These are phyloP conservation scores for Anoplopoma fimbria DNA, from an alignment of 2,113 vertebrate species.

Conservation along the genomic window DNA sequence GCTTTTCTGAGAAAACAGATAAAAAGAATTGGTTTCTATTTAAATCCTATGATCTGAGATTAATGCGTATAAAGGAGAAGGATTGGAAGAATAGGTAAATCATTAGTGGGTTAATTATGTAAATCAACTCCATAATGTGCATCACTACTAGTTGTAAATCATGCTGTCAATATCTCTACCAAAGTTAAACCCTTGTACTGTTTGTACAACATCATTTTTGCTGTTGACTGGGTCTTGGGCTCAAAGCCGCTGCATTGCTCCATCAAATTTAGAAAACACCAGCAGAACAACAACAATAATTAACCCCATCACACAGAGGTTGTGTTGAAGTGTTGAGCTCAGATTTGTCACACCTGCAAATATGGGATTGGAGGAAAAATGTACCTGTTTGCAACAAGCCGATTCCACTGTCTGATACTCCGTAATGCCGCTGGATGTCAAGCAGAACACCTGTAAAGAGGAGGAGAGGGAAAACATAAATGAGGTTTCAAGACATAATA, in stretches of 20 bases:
- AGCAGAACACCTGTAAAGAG: constrained; percentile 88
- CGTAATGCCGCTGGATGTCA: constrained; percentile 92
- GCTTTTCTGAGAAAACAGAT: background rate
- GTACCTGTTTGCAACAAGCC: constrained; percentile 96
- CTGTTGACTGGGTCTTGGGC: background rate
- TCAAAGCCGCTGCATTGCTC: constrained; percentile 22
- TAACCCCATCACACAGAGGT: constrained; percentile 12
- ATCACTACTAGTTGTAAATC: background rate
- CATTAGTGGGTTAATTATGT: constrained; percentile 6
- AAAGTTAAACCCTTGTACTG: background rate
- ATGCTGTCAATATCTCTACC: background rate
- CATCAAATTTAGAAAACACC: constrained; percentile 23
- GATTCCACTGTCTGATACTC: constrained; percentile 88
- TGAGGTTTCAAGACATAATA: constrained; percentile 4
- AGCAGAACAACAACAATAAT: constrained; percentile 30
- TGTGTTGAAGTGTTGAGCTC: constrained; percentile 12
- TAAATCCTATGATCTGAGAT: background rate
- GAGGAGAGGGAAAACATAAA: constrained; percentile 9
- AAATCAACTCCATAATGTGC: background rate
- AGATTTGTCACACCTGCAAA: constrained; percentile 44
- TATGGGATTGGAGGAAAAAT: constrained; percentile 69
- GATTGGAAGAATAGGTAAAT: background rate
- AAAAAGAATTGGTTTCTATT: background rate
- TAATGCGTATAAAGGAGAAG: background rate
- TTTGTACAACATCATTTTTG: background rate